Evolutionary conservation across 92 coral and sea anemone genomes (phyloP).

Genomic region (Nematostella vectensis): DNA sequence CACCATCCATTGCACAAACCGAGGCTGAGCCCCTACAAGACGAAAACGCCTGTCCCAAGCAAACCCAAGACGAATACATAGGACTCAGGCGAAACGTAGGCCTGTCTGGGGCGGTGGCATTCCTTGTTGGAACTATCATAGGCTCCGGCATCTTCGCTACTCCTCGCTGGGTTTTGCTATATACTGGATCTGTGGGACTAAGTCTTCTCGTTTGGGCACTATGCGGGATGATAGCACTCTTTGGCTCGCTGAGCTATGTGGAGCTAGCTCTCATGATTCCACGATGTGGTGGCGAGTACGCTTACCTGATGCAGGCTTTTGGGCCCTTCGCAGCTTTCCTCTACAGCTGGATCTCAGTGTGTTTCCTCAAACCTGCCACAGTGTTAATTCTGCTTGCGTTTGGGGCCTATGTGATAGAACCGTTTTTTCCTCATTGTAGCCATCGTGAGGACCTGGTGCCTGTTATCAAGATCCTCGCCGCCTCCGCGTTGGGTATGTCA

Average conservation of each 20-base stretch:
- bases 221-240: conserved; percentile 74
- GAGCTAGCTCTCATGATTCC: conserved; percentile 88
- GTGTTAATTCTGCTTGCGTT: conserved; percentile 70
- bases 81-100: too few relatives aligned
- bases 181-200: conserved; percentile 93
- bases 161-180: too few relatives aligned
- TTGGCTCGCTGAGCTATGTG: conserved; percentile 76
- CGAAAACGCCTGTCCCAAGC: too few relatives aligned
- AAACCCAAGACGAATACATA: too few relatives aligned
- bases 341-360: conserved; percentile 49
- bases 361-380: conserved; percentile 58
- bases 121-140: too few relatives aligned
- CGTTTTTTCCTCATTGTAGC: conserved; percentile 77
- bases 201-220: conserved; percentile 77
- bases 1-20: too few relatives aligned
- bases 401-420: conserved; percentile 62
- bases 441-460: conserved; percentile 41
- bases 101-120: too few relatives aligned
- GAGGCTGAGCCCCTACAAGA: too few relatives aligned
- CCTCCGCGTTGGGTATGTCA: conserved; percentile 70
- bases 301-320: conserved; percentile 57
- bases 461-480: conserved; percentile 68
- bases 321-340: conserved; percentile 81
- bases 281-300: conserved; percentile 67
- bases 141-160: too few relatives aligned